These are phyloP conservation scores for Magallana angulata DNA, from an alignment of 1,140 invertebrate genomes.

Conservation along the genomic window DNA sequence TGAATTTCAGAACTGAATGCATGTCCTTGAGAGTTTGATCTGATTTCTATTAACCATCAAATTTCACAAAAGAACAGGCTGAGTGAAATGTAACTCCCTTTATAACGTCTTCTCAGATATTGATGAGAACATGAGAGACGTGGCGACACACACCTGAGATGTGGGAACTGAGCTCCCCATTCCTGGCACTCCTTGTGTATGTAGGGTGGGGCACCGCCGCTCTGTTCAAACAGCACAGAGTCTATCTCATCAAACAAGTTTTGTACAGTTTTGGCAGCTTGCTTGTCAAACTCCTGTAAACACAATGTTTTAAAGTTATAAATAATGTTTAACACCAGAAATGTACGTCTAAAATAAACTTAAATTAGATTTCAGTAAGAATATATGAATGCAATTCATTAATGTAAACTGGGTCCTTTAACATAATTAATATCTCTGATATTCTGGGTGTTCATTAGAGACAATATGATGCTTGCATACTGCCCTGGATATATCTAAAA, in stretches of 20 bases:
- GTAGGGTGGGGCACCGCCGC: constrained; percentile 59
- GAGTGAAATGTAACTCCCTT: constrained; percentile 2
- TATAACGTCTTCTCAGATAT: not conserved
- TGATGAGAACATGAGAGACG: not conserved
- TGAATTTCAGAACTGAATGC: not conserved
- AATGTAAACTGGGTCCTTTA: too few relatives aligned
- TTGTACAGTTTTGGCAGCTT: constrained; percentile 72
- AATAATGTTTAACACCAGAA: not conserved
- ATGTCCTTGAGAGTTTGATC: constrained; percentile 13
- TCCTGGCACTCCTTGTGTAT: constrained; percentile 73
- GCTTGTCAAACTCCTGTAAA: constrained; percentile 75
- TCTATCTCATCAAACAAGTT: constrained; percentile 74
- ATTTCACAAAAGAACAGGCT: not conserved
- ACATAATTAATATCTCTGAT: too few relatives aligned
- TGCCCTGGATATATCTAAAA: too few relatives aligned
- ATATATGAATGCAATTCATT: too few relatives aligned
- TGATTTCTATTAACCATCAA: constrained; percentile 1
- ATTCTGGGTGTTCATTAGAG: too few relatives aligned
- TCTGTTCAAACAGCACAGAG: constrained; percentile 70
- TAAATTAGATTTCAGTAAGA: too few relatives aligned
- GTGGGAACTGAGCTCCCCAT: constrained; percentile 73
- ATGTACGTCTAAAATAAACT: not conserved
- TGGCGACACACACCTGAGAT: constrained; percentile 68
- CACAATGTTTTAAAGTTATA: not conserved
- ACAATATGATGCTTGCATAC: too few relatives aligned